These are phyloP conservation scores for Anniella stebbinsi DNA, from an alignment of 2,797 vertebrate genomes.

Conservation along the genomic window DNA sequence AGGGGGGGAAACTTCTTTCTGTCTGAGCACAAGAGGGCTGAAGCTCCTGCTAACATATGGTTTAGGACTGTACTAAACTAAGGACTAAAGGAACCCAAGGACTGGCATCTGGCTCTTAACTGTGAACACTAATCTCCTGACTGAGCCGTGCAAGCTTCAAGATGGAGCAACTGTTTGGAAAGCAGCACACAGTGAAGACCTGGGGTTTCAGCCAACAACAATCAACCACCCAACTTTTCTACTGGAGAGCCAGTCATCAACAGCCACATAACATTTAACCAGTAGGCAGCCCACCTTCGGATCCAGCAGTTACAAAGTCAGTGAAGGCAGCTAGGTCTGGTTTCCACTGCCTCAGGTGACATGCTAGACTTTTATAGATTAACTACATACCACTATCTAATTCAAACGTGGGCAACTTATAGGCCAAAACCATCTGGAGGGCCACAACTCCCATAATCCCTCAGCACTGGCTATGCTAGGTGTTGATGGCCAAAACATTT, in stretches of 20 bases:
- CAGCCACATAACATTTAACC: background rate
- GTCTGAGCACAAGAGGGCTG: background rate
- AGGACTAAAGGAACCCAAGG: background rate
- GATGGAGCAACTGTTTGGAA: background rate
- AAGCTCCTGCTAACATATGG: background rate
- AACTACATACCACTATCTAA: no score
- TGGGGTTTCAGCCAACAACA: background rate
- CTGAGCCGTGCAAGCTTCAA: background rate
- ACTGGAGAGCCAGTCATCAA: background rate
- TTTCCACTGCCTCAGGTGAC: background rate
- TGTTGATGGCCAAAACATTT: no score
- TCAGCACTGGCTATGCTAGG: no score
- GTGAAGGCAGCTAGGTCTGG: background rate
- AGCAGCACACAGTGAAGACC: background rate
- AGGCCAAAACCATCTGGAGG: no score
- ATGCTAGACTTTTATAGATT: background rate
- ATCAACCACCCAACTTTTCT: background rate
- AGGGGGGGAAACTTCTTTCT: fast-evolving
- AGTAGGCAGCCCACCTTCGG: background rate
- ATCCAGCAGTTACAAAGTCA: background rate
- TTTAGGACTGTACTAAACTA: background rate
- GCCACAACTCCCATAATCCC: no score
- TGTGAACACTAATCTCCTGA: background rate
- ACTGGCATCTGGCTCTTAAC: background rate
- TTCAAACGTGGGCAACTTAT: background rate